phyloP scores from a whole-genome alignment of 2,888 invertebrate species.

The Zygaena filipendulae region DNA sequence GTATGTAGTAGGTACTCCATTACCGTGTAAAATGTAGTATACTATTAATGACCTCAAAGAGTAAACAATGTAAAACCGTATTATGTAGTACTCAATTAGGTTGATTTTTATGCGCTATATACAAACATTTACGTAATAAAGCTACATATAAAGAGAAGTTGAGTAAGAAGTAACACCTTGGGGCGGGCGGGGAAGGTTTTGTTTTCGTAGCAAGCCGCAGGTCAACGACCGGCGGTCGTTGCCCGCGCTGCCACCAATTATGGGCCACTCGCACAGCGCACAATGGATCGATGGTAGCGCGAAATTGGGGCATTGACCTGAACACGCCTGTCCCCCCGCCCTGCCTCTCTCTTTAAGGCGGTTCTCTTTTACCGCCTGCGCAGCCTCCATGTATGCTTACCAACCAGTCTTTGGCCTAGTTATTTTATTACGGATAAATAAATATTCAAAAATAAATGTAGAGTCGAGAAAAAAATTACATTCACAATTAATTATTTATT shows the following conservation, averaged over 20 bases:
- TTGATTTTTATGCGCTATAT: too few relatives aligned
- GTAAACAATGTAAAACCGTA: too few relatives aligned
- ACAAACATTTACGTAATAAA: too few relatives aligned
- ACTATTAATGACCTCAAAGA: too few relatives aligned
- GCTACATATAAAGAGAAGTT: too few relatives aligned
- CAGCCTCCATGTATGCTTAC: conserved; percentile 15
- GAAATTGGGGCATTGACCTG: conserved; percentile 58
- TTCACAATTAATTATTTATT: too few relatives aligned
- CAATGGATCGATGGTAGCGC: conserved; percentile 68
- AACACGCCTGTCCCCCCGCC: conserved; percentile 30
- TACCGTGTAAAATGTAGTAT: too few relatives aligned
- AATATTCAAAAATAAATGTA: too few relatives aligned
- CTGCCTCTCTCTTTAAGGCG: conserved; percentile 18
- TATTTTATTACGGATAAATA: conserved; percentile 6
- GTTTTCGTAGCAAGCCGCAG: conserved; percentile 59
- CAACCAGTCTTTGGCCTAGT: conserved; percentile 23
- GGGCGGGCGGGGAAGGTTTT: conserved; percentile 45
- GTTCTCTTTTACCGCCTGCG: conserved; percentile 12
- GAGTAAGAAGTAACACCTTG: conserved; percentile 13
- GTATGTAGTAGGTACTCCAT: too few relatives aligned
- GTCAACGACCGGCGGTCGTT: conserved; percentile 62
- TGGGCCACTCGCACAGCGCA: conserved; percentile 68
- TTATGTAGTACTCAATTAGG: too few relatives aligned
- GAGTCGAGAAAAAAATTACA: too few relatives aligned
- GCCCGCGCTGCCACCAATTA: conserved; percentile 66